Evolutionary conservation across 2,888 invertebrate species (phyloP).

Genomic region (Cacoxenus indagator): DNA sequence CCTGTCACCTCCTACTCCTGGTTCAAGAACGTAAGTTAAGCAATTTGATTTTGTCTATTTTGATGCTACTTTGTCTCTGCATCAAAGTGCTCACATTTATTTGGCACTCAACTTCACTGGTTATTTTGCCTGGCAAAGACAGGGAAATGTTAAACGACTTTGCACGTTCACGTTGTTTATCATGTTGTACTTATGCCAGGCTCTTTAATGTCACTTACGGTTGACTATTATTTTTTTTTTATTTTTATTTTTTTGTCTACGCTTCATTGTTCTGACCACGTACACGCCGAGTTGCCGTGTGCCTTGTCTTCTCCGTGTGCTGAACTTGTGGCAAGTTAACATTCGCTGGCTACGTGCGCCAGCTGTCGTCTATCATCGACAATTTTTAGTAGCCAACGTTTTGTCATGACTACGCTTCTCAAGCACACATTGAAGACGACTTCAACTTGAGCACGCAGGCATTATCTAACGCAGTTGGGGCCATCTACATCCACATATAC

Average conservation of each 20-base stretch:
- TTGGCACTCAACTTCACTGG: background rate
- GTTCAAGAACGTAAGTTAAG: constrained; percentile 83
- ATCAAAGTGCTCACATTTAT: constrained; percentile 1
- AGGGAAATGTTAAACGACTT: background rate
- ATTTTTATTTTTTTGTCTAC: background rate
- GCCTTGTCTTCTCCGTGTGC: background rate
- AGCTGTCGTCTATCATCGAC: constrained; percentile 47
- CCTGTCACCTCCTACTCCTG: constrained; percentile 81
- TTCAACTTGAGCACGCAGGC: background rate
- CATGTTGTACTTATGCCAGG: background rate
- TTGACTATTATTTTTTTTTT: background rate
- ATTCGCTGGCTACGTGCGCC: constrained; percentile 27
- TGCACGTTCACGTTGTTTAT: background rate
- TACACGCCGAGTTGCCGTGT: background rate
- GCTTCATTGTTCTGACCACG: background rate
- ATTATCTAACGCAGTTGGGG: background rate
- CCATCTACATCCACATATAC: background rate
- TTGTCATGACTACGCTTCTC: background rate
- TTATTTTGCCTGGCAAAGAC: background rate
- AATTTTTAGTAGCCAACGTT: constrained; percentile 56
- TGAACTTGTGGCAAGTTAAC: background rate
- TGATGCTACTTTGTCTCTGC: constrained; percentile 1
- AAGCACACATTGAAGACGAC: background rate
- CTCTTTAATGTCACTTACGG: background rate
- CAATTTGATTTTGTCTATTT: constrained; percentile 11